A percentile compares a stretch with the other conserved stretches of the same genome.
phyloP scores from a whole-genome alignment of 2,113 vertebrate genomes.

The Buteo buteo region DNA sequence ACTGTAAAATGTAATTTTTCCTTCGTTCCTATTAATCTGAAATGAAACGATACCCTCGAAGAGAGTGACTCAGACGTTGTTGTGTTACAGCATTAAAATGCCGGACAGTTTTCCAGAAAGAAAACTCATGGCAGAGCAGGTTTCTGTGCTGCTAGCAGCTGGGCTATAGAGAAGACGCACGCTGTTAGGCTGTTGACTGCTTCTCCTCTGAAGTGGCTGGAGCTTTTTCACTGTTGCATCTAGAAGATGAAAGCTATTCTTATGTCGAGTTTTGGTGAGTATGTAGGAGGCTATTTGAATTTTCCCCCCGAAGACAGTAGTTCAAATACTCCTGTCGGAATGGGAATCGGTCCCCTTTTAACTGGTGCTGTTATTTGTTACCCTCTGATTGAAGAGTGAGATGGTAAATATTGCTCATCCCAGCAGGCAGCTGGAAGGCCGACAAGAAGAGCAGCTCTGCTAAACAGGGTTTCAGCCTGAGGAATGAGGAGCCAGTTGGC shows the following conservation, averaged over 20 bases:
- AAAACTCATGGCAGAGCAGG: not conserved
- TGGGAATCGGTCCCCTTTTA: conserved; percentile 7
- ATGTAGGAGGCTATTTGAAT: conserved; percentile 12
- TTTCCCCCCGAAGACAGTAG: not conserved
- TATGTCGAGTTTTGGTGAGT: not conserved
- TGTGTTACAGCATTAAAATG: not conserved
- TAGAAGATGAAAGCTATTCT: not conserved
- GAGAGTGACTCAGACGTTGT: not conserved
- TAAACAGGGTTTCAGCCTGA: not conserved
- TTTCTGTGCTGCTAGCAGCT: not conserved
- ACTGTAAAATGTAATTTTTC: not conserved
- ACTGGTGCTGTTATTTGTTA: not conserved
- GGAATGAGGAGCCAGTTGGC: not conserved
- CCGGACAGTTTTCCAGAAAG: not conserved
- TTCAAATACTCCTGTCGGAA: not conserved
- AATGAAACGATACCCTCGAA: not conserved
- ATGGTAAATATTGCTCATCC: conserved; percentile 7
- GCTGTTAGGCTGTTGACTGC: not conserved
- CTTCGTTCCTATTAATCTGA: not conserved
- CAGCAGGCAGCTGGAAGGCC: not conserved
- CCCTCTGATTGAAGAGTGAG: not conserved
- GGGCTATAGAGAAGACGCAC: not conserved
- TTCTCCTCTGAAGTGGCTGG: not conserved
- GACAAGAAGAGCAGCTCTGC: not conserved
- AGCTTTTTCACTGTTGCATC: not conserved